Conservation (phyloP, 2,113 vertebrate genomes). For the Nettapus auritus region DNA sequence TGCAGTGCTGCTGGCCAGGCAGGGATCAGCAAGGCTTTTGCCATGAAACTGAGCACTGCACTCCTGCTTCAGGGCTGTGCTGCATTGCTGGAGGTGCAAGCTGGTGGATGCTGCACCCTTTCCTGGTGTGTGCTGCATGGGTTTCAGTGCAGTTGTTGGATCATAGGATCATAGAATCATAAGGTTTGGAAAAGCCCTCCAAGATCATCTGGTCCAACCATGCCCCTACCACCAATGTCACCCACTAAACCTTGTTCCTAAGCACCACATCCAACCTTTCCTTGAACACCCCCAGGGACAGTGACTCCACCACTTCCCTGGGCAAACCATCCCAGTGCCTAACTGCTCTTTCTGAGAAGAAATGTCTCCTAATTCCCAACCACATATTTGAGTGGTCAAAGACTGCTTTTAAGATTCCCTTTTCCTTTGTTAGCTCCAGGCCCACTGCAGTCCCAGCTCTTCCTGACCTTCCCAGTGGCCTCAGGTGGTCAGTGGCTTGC, state of each 20-base stretch:
- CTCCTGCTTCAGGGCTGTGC: background rate
- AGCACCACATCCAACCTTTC: too few relatives aligned
- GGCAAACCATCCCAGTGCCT: too few relatives aligned
- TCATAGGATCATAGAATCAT: too few relatives aligned
- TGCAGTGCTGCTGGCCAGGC: rapidly evolving
- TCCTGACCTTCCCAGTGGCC: background rate
- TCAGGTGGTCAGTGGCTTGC: background rate
- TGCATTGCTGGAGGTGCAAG: rapidly evolving
- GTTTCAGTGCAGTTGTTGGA: background rate
- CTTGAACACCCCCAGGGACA: too few relatives aligned
- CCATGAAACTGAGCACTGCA: rapidly evolving
- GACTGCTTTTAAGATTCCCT: background rate
- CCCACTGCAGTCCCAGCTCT: background rate
- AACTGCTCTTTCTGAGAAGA: too few relatives aligned
- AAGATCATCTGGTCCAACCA: too few relatives aligned
- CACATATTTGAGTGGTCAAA: background rate
- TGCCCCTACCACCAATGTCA: too few relatives aligned
- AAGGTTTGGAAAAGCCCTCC: too few relatives aligned
- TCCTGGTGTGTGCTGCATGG: rapidly evolving
- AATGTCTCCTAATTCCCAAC: too few relatives aligned
- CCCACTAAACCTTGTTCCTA: too few relatives aligned
- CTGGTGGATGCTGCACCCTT: background rate
- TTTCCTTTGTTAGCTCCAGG: background rate
- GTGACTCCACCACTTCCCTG: too few relatives aligned
- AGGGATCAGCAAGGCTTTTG: background rate